Conservation (phyloP, 2,113 vertebrate species). For the Sylvia atricapilla region DNA sequence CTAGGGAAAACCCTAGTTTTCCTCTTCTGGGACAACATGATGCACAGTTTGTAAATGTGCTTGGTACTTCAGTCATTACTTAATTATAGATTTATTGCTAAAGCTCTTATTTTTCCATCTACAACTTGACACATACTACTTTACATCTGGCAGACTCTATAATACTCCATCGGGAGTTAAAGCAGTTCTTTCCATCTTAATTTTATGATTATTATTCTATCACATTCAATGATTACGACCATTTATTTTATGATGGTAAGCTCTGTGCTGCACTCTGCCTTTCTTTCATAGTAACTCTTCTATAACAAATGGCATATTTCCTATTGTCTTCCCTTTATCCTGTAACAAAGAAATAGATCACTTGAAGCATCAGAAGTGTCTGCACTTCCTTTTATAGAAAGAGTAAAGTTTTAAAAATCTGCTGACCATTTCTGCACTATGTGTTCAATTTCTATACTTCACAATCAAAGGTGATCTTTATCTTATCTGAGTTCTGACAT, state of each 20-base stretch:
- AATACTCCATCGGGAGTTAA: neutral
- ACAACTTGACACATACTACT: neutral
- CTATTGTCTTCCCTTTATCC: neutral
- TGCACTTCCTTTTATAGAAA: neutral
- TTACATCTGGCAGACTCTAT: neutral
- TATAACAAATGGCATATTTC: neutral
- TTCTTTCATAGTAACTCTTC: neutral
- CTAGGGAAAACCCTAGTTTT: neutral
- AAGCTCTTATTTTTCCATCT: conserved; percentile 55
- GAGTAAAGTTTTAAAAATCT: neutral
- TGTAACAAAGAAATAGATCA: neutral
- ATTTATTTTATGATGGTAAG: conserved; percentile 20
- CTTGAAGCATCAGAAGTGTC: neutral
- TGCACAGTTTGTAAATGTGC: neutral
- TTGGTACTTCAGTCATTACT: conserved; percentile 14
- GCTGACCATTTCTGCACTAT: neutral
- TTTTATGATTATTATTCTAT: conserved; percentile 27
- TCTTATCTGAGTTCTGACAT: neutral
- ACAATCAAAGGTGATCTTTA: neutral
- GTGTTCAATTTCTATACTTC: neutral
- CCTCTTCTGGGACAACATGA: neutral
- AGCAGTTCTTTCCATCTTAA: conserved; percentile 13
- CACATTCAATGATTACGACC: neutral
- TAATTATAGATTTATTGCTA: conserved; percentile 14
- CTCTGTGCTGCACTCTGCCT: neutral